A percentile compares a stretch with the other conserved stretches of the same genome.
Evolutionary conservation across 1,140 invertebrate species (phyloP).

Genomic region (Caenorhabditis briggsae): DNA sequence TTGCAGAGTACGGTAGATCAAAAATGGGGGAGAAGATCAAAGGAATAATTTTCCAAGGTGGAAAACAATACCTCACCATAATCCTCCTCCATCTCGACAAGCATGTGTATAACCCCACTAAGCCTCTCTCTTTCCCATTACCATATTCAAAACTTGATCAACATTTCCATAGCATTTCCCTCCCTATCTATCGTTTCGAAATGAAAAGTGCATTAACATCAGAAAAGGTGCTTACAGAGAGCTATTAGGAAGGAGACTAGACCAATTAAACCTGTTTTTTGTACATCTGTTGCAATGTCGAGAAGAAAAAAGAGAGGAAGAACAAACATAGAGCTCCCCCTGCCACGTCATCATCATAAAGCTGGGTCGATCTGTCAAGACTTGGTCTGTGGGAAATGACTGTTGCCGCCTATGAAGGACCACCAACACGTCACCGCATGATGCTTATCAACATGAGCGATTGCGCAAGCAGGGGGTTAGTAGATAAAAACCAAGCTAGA

Average conservation of each 20-base stretch:
- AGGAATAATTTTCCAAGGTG: not conserved
- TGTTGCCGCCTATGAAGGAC: not conserved
- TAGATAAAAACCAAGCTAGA: not conserved
- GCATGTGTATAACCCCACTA: not conserved
- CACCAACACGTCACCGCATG: not conserved
- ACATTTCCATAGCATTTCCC: not conserved
- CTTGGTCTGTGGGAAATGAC: not conserved
- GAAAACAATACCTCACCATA: not conserved
- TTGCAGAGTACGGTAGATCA: too few relatives aligned
- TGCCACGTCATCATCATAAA: conserved; percentile 2
- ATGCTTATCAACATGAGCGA: conserved; percentile 10
- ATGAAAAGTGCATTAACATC: not conserved
- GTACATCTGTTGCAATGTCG: not conserved
- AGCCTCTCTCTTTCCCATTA: conserved; percentile 8
- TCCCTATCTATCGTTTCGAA: not conserved
- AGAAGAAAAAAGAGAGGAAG: not conserved
- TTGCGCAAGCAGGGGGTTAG: not conserved
- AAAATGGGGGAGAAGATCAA: not conserved
- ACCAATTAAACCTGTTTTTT: not conserved
- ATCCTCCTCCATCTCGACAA: not conserved
- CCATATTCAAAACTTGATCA: conserved; percentile 14
- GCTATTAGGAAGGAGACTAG: not conserved
- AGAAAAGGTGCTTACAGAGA: not conserved
- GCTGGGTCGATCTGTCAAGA: not conserved
- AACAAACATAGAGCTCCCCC: not conserved